These are phyloP conservation scores for Troides helena DNA, from an alignment of 2,888 invertebrate species.

Conservation along the genomic window DNA sequence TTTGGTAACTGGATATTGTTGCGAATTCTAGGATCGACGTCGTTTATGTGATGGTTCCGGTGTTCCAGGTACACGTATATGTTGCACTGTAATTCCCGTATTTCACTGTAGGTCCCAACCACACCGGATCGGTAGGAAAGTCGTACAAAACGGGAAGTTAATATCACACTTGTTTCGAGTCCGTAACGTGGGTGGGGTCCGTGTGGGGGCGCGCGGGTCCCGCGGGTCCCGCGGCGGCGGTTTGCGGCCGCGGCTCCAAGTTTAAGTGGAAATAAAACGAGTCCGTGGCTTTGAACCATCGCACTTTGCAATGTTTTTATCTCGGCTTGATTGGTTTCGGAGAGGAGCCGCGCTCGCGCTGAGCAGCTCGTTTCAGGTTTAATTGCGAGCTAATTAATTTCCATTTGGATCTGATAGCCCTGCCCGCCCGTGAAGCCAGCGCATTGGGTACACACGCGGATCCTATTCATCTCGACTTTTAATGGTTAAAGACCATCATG, in stretches of 20 bases:
- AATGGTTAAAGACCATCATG: too few relatives aligned
- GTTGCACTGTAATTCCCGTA: too few relatives aligned
- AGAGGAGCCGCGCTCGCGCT: slow-evolving; percentile 15
- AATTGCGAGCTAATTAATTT: slow-evolving; percentile 34
- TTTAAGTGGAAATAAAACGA: slow-evolving; percentile 63
- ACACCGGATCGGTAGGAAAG: too few relatives aligned
- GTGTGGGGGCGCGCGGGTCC: slow-evolving; percentile 37
- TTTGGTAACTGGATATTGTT: too few relatives aligned
- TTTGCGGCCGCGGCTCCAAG: slow-evolving; percentile 52
- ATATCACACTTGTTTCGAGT: too few relatives aligned
- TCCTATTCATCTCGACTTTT: too few relatives aligned
- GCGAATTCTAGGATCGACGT: too few relatives aligned
- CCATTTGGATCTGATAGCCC: slow-evolving; percentile 26
- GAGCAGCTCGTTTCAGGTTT: slow-evolving; percentile 25
- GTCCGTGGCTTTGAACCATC: slow-evolving; percentile 45
- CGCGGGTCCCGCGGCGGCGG: slow-evolving; percentile 47
- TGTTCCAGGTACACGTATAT: too few relatives aligned
- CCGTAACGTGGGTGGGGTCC: neutral
- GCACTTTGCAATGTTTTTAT: slow-evolving; percentile 48
- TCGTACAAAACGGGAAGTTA: too few relatives aligned
- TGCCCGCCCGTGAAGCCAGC: neutral
- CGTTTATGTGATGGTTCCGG: too few relatives aligned
- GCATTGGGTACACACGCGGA: neutral
- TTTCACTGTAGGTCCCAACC: too few relatives aligned
- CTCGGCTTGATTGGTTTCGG: slow-evolving; percentile 46